Conservation (phyloP, 1,140 invertebrate genomes). For the Drosophila elegans region DNA sequence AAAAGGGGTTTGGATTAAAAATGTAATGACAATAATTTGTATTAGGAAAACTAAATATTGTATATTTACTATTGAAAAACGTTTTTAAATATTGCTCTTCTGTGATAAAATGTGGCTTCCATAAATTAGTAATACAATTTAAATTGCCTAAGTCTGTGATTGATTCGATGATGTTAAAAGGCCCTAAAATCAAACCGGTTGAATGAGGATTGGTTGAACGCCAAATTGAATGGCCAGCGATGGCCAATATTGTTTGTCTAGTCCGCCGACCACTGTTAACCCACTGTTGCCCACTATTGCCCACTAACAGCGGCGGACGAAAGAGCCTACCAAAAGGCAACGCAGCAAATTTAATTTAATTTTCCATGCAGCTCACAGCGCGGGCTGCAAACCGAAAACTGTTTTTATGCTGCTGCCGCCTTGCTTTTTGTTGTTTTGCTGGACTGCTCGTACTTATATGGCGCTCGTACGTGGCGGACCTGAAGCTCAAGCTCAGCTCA, state of each 20-base stretch:
- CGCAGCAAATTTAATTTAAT: slow-evolving; percentile 56
- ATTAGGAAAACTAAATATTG: too few relatives aligned
- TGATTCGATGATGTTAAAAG: background rate
- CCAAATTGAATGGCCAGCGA: background rate
- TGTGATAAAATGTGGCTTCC: too few relatives aligned
- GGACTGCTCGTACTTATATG: slow-evolving; percentile 51
- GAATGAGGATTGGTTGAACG: too few relatives aligned
- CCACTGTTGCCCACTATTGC: slow-evolving; percentile 31
- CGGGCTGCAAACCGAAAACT: slow-evolving; percentile 55
- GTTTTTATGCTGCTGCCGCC: slow-evolving; percentile 52
- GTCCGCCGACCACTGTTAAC: slow-evolving; percentile 26
- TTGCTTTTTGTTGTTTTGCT: slow-evolving; percentile 26
- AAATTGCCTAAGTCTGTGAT: slow-evolving; percentile 6
- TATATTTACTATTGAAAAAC: too few relatives aligned
- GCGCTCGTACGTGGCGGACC: slow-evolving; percentile 63
- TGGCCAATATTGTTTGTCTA: slow-evolving; percentile 6
- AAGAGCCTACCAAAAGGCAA: slow-evolving; percentile 65
- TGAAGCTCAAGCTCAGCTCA: slow-evolving; percentile 27
- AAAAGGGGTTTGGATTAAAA: background rate
- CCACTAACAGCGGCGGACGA: slow-evolving; percentile 31
- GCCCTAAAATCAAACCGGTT: slow-evolving; percentile 3
- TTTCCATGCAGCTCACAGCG: slow-evolving; percentile 78
- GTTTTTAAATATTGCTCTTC: too few relatives aligned
- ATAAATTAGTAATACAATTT: background rate
- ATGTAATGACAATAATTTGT: too few relatives aligned